Evolutionary conservation across 1,140 invertebrate species (phyloP).

Genomic region (Drosophila equinoxialis): DNA sequence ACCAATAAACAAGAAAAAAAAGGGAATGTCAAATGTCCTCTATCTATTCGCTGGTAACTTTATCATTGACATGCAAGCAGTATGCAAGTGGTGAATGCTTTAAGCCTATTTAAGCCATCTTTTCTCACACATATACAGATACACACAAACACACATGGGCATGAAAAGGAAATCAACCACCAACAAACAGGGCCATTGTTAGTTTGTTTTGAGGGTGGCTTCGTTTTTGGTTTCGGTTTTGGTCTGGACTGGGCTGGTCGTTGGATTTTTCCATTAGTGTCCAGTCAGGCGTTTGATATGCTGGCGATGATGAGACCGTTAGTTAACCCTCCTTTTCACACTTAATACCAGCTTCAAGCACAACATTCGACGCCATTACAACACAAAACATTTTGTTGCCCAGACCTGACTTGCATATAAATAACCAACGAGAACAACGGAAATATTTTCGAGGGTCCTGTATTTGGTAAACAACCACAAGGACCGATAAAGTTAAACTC

Average conservation of each 20-base stretch:
- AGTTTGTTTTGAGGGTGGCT: not conserved
- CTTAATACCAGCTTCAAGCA: constrained; percentile 21
- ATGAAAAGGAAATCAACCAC: constrained; percentile 61
- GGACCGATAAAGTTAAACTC: constrained; percentile 77
- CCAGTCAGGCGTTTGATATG: constrained; percentile 73
- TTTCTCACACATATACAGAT: not conserved
- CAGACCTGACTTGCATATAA: constrained; percentile 79
- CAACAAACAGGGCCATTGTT: constrained; percentile 18
- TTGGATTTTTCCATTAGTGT: constrained; percentile 75
- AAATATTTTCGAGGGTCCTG: constrained; percentile 54
- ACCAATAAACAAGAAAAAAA: constrained; percentile 26
- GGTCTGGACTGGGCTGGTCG: constrained; percentile 11
- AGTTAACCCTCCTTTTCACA: constrained; percentile 39
- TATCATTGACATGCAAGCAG: not conserved
- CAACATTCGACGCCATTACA: constrained; percentile 66
- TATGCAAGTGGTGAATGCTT: constrained; percentile 28
- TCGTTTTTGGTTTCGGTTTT: not conserved
- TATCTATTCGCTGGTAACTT: not conserved
- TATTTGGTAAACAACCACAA: constrained; percentile 77
- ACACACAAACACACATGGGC: constrained; percentile 13
- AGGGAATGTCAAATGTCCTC: constrained; percentile 30
- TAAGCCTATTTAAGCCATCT: constrained; percentile 63
- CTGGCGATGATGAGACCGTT: constrained; percentile 40
- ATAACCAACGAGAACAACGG: constrained; percentile 69
- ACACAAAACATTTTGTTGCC: constrained; percentile 46